Evolutionary conservation across 1,140 invertebrate species (phyloP).

Genomic region (Homarus americanus): DNA sequence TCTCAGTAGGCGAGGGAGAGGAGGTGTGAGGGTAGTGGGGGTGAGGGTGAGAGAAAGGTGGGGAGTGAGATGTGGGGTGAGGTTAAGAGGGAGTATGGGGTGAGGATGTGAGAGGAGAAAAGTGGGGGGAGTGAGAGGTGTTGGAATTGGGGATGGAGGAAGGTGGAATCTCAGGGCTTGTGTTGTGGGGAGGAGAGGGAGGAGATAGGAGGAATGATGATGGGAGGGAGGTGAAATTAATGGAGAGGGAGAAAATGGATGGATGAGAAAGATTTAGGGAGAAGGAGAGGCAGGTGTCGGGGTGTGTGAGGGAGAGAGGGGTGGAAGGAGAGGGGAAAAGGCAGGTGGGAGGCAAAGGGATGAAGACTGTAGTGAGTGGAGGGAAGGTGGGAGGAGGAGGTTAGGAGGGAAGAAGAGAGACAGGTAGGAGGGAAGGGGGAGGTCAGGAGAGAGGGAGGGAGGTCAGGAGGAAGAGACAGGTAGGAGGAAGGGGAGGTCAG

Average conservation of each 20-base stretch:
- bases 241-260: background rate
- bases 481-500: too few relatives aligned
- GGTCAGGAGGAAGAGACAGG: background rate
- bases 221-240: background rate
- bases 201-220: background rate
- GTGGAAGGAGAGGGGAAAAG: background rate
- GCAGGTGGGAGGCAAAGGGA: background rate
- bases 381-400: background rate
- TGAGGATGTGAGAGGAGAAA: background rate
- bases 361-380: background rate
- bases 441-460: too few relatives aligned
- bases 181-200: background rate
- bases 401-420: background rate
- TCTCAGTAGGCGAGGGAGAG: slow-evolving; percentile 30
- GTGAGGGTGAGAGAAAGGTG: background rate
- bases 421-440: background rate
- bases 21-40: background rate
- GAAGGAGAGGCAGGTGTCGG: background rate
- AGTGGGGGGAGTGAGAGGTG: background rate
- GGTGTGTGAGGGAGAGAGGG: background rate
- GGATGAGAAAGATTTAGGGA: background rate
- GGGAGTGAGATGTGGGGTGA: background rate
- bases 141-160: background rate
- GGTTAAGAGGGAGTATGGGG: background rate
- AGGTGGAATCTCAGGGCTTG: background rate